Evolutionary conservation across 2,888 invertebrate genomes (phyloP).

Genomic region (Branchipolynoe longqiensis): DNA sequence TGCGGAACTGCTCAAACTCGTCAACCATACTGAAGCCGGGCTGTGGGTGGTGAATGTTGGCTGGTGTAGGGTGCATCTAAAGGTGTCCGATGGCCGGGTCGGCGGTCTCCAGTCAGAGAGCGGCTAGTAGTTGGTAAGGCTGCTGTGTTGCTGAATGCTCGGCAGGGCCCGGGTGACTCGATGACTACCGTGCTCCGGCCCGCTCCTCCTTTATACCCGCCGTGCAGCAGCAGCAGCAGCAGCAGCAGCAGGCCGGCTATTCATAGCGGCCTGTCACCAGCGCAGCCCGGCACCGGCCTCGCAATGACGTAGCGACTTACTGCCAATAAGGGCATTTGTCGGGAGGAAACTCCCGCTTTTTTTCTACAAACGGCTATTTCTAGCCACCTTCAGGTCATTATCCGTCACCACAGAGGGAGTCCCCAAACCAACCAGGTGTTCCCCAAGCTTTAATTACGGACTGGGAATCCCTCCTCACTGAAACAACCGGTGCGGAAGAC

Average conservation of each 20-base stretch:
- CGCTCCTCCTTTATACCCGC: conserved; percentile 25
- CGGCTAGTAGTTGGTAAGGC: too few species aligned
- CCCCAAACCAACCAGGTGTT: conserved; percentile 1
- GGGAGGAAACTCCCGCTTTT: conserved; percentile 1
- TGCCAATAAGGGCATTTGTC: conserved; percentile 11
- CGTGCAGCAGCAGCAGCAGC: not conserved
- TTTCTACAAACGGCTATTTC: not conserved
- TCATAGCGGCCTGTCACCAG: not conserved
- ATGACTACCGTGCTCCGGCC: not conserved
- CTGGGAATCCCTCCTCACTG: not conserved
- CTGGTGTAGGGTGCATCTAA: not conserved
- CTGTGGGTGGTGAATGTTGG: not conserved
- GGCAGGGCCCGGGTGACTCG: too few species aligned
- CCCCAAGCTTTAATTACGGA: not conserved
- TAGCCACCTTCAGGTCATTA: not conserved
- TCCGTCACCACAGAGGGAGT: not conserved
- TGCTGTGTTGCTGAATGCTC: not conserved
- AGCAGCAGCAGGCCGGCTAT: not conserved
- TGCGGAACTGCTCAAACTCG: conserved; percentile 42
- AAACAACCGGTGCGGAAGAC: not conserved
- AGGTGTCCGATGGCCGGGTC: not conserved
- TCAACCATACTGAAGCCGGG: not conserved
- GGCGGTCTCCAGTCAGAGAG: too few species aligned
- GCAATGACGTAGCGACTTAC: conserved; percentile 20
- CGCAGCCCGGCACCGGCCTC: not conserved